These are phyloP conservation scores for Antigone vipio DNA, from an alignment of 2,113 vertebrate genomes.

Conservation along the genomic window DNA sequence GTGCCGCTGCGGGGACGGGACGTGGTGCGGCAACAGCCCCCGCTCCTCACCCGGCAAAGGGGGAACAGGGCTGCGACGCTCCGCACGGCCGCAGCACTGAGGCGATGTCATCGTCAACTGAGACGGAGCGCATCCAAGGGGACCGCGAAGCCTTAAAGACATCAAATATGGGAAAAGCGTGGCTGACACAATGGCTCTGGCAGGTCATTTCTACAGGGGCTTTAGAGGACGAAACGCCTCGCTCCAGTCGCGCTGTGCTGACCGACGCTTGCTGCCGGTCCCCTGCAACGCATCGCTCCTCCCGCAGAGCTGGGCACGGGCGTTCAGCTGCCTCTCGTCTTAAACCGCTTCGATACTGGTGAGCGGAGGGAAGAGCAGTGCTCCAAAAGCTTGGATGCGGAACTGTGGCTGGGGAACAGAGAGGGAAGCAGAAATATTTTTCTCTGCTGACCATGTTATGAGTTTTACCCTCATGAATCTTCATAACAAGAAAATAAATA, in stretches of 20 bases:
- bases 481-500: neutral
- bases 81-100: rapidly evolving
- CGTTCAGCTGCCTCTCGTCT: neutral
- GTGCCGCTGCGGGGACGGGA: neutral
- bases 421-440: neutral
- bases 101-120: neutral
- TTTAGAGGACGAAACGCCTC: neutral
- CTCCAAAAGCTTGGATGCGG: neutral
- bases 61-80: neutral
- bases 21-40: rapidly evolving
- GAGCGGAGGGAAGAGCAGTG: neutral
- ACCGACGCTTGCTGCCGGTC: neutral
- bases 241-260: neutral
- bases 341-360: neutral
- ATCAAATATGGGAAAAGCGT: neutral
- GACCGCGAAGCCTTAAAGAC: neutral
- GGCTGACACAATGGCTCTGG: neutral
- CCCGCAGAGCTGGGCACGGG: neutral
- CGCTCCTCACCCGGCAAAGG: neutral
- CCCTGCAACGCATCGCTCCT: neutral
- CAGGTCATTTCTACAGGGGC: neutral
- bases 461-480: neutral
- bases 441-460: neutral
- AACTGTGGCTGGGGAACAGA: neutral
- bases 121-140: neutral